Evolutionary conservation across 2,797 vertebrate genomes (phyloP), one percentile per base, ranked within the genome.

Genomic region (Sebastes miniatus): DNA sequence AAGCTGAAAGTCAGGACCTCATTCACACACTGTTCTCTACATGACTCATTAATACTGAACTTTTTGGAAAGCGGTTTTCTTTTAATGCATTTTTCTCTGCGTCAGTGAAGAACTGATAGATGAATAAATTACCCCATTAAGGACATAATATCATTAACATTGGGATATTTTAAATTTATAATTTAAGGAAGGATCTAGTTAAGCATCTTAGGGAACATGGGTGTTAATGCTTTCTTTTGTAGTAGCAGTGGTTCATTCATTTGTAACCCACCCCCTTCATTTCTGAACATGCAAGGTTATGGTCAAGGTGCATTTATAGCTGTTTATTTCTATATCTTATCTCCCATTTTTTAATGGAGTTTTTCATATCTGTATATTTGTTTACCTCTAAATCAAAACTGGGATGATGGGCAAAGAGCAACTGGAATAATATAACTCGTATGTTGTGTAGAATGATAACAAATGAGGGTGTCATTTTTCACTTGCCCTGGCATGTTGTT

Each of bases 1-100:
- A 7, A 62, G 64, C 52, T 73, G 71, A 67, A 79, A 73, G 61
- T 77, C 62, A 69, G 69, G 18, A 64, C 47, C 64, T 68, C 62
- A 57, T 62, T 79, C 57, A 64, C 50, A 58, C 56, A 59, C 61
- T 22, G 61, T 63, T 47, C 39, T 27, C 32, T 22, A 66, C 13
- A 64, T 9, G 59, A 54, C 29, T 47, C 43, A 79, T 56, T 64
- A 36, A 56, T 61, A 61, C 16, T 3, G 5, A 69, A 34, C 43
- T 56, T 20, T 27, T 69, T 4, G 25, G 3, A 54, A 57, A 22
- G n/a, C 43, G 14, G 6, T 62, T 81, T 27, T 57, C 39, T 61
- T 24, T 6, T 18, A 69, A 77, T 62, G 8, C 8, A 36, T 50
- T 69, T 69, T 47, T 75, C 75, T 73, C 43, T 69, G 24, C 73